Conservation (phyloP, 2,888 invertebrate species). For the Andrena chrysosceles region DNA sequence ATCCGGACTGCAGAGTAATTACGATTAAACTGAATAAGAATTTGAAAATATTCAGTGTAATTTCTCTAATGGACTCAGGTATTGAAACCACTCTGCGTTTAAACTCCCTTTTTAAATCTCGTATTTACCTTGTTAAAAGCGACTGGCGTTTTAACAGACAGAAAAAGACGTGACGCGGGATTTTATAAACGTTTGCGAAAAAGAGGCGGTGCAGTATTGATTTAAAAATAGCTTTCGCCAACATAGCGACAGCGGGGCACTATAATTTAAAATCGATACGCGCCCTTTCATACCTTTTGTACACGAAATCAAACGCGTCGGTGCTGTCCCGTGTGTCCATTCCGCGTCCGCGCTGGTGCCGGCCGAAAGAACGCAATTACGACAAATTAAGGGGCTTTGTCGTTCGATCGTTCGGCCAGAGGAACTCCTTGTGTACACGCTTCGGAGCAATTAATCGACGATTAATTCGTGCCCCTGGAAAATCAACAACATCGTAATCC, state of each 20-base stretch:
- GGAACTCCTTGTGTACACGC: not conserved
- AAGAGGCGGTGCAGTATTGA: constrained; percentile 13
- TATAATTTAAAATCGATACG: constrained; percentile 37
- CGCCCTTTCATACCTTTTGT: constrained; percentile 8
- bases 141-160: not conserved
- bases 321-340: not conserved
- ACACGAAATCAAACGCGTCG: constrained; percentile 19
- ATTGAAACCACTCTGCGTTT: not conserved
- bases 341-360: not conserved
- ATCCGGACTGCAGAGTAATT: too few species aligned
- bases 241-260: constrained; percentile 12
- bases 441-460: constrained; percentile 3
- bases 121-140: not conserved
- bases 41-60: too few species aligned
- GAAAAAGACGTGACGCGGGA: not conserved
- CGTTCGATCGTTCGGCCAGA: not conserved
- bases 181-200: not conserved
- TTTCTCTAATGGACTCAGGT: too few species aligned
- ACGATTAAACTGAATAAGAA: too few species aligned
- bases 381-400: constrained; percentile 11
- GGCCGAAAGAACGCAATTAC: constrained; percentile 15
- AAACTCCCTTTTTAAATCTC: not conserved
- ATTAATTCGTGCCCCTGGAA: constrained; percentile 13
- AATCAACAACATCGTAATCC: constrained; percentile 1
- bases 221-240: constrained; percentile 17